Base-by-base conservation (phyloP, 1,140 invertebrate genomes). In the Trypoxylus dichotomus region DNA sequence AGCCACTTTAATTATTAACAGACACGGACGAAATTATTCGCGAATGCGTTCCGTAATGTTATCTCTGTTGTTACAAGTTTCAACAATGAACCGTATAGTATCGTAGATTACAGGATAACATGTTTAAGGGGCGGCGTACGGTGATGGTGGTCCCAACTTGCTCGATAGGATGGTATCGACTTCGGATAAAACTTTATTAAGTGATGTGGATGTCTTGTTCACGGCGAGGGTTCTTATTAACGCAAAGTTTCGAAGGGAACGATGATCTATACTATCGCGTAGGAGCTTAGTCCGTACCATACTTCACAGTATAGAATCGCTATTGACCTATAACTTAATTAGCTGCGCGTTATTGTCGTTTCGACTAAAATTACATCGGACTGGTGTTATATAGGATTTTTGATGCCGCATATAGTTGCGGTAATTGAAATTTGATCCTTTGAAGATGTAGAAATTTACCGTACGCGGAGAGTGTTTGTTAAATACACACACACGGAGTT, bases 1-100 rank as follows among this genome's bases (percentile, higher is more conserved):
- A 54, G 47, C 13, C 47, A 54, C 47, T 54, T 54, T 54, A 54
- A 54, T 54, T 54, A 54, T 54, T 54, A 54, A 54, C 47, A 54
- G 47, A 19, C 47, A 54, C 15, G 47, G 47, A 54, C 19, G 47
- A 54, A 54, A 54, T 54, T 54, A 54, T 54, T 54, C 47, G 47
- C 47, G 15, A 54, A 15, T 54, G 19, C 47, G 47, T 54, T 54
- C 47, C 47, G 13, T n/a, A 54, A 54, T 54, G 19, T 54, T 19
- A 54, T n/a, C 47, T 54, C 47, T 54, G 47, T 54, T 54, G 47
- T 54, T n/a, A 54, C 47, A 54, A 54, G 47, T 54, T 54, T 54
- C 47, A 19, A 54, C 47, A 54, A 54, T 54, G 47, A 15, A n/a
- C 47, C n/a, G 47, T 19, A 54, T 54, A 54, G 47, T 54, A 19